These are phyloP conservation scores for Gonioctena quinquepunctata DNA, from an alignment of 1,140 invertebrate genomes.

Conservation along the genomic window DNA sequence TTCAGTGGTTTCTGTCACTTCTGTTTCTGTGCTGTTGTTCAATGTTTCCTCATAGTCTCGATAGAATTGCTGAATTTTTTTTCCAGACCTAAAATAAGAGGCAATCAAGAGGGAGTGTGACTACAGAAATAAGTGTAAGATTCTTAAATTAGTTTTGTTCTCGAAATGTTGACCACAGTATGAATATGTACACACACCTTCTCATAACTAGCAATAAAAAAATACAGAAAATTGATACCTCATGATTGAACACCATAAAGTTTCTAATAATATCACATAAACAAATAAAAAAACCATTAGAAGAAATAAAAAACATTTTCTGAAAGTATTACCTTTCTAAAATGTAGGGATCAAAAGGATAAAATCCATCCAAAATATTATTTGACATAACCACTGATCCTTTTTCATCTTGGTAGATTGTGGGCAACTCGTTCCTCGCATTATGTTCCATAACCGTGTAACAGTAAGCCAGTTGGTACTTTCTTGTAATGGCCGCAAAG, in stretches of 20 bases:
- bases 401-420: conserved; percentile 58
- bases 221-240: no score
- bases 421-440: conserved; percentile 67
- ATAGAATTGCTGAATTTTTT: conserved; percentile 56
- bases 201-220: no score
- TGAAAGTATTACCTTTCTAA: conserved; percentile 68
- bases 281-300: no score
- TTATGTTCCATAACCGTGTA: conserved; percentile 89
- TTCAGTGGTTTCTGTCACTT: conserved; percentile 42
- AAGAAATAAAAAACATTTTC: no score
- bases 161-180: no score
- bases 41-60: conserved; percentile 53
- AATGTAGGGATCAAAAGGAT: conserved; percentile 82
- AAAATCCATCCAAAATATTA: conserved; percentile 69
- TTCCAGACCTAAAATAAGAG: conserved; percentile 47
- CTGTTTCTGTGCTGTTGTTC: conserved; percentile 21
- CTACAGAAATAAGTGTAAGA: neutral
- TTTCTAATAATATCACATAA: no score
- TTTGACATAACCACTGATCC: conserved; percentile 50
- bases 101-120: no score
- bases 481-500: conserved; percentile 82
- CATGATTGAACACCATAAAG: no score
- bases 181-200: no score
- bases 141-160: no score
- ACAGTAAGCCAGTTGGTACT: conserved; percentile 92